Base-by-base conservation (phyloP, 1,140 invertebrate genomes). In the Cherax quadricarinatus region DNA sequence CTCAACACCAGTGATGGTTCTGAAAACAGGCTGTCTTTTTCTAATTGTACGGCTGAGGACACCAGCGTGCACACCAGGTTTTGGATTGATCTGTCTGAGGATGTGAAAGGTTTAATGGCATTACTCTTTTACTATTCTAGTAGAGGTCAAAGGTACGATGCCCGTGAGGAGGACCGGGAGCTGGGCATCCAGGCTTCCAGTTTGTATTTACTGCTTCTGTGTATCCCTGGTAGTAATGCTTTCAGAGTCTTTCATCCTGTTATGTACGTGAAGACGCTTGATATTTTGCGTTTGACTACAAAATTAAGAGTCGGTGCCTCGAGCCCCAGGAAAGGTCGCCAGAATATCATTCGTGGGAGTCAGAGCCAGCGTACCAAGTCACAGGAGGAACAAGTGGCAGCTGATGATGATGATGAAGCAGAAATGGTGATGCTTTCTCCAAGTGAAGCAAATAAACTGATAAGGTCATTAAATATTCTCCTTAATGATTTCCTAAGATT, bases 201-300 rank as follows among this genome's bases (percentile, higher is more conserved):
- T 87, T 86, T 96, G 0, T 96, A 96, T 93, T 95, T 96, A 53
- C 94, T 95, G 9, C 93, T 96, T 2, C 93, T 96, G 30, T 94
- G 95, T n/a, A 94, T 96, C 49, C 95, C 96, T 62, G 96, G 96
- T 10, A 96, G 96, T 92, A 95, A 94, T 80, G 96, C 96, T 4
- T 96, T 96, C 94, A 94, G 96, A 70, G 94, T 96, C 1, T 97
- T 96, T 94, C 96, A 96, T 93, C 95, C 96, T 4, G 95, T 96
- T 70, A 93, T 97, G 12, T 96, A 96, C 94, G 94, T 95, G 51
- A 94, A 95, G 90, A 94, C 96, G 0, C 94, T 96, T 3, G 95
- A 96, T 85, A 95, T 95, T 6, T 94, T 96, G 16, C 96, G 95
- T 93, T 89, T 96, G 2, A 93, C 95, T 5, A 94, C 94, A 14